Conservation (phyloP, 2,113 vertebrate species). For the Myocastor coypus region DNA sequence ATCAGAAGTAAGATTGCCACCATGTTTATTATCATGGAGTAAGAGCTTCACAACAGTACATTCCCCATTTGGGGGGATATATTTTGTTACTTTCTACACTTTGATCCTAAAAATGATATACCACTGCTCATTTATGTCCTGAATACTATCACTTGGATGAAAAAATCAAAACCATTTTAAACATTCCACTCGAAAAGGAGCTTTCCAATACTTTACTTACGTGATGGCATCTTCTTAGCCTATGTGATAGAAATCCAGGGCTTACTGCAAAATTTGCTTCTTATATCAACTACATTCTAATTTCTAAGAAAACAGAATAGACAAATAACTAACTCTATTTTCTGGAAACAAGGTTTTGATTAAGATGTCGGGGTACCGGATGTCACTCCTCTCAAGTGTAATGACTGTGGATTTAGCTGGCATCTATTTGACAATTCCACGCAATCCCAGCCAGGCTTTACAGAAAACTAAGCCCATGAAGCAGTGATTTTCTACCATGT, state of each 20-base stretch:
- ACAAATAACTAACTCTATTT: not conserved
- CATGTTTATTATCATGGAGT: not conserved
- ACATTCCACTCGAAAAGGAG: conserved; percentile 19
- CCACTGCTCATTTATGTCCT: not conserved
- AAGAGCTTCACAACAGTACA: not conserved
- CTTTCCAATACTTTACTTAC: not conserved
- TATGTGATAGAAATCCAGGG: not conserved
- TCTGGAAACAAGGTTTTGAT: conserved; percentile 45
- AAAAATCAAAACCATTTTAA: not conserved
- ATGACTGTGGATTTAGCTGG: not conserved
- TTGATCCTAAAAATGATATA: not conserved
- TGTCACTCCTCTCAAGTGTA: not conserved
- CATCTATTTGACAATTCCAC: not conserved
- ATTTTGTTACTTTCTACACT: not conserved
- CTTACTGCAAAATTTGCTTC: not conserved
- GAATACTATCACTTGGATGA: not conserved
- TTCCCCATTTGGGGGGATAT: not conserved
- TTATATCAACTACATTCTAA: not conserved
- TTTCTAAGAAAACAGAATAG: not conserved
- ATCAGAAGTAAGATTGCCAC: not conserved
- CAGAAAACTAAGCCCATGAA: conserved; percentile 35
- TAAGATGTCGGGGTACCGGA: not conserved
- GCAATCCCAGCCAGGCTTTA: not conserved
- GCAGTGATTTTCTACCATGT: conserved; percentile 39
- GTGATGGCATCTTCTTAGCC: not conserved